Percentiles rank a stretch among this genome's conserved stretches.
Evolutionary conservation across 2,113 vertebrate genomes (phyloP).

Genomic region (Syngnathoides biaculeatus): DNA sequence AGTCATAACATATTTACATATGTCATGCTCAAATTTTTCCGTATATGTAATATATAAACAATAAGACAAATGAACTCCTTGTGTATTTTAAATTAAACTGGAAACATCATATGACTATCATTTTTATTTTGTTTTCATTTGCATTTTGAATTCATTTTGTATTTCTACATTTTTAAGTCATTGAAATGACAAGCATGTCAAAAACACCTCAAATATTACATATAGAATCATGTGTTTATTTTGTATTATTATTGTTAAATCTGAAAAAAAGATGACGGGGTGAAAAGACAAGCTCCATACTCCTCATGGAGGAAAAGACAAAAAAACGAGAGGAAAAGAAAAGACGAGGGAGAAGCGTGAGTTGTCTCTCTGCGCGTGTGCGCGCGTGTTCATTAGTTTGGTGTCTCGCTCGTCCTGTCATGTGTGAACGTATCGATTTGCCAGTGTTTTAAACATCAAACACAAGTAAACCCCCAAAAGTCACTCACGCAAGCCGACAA

Average conservation of each 20-base stretch:
- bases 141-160: too few relatives aligned
- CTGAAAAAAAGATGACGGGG: slow-evolving; percentile 38
- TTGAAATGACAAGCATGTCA: too few relatives aligned
- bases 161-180: too few relatives aligned
- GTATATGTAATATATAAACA: too few relatives aligned
- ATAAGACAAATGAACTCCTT: too few relatives aligned
- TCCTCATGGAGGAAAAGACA: slow-evolving; percentile 39
- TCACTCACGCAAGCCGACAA: slow-evolving; percentile 2
- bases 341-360: slow-evolving; percentile 14
- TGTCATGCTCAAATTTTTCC: too few relatives aligned
- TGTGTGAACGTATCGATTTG: slow-evolving; percentile 80
- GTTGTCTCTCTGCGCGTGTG: slow-evolving; percentile 47
- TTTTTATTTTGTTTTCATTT: too few relatives aligned
- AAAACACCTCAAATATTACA: background rate
- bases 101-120: too few relatives aligned
- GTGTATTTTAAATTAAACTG: too few relatives aligned
- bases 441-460: slow-evolving; percentile 80
- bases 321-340: background rate
- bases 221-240: too few relatives aligned
- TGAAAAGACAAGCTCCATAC: slow-evolving; percentile 4
- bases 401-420: slow-evolving; percentile 61
- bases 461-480: slow-evolving; percentile 48
- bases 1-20: too few relatives aligned
- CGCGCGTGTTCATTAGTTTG: slow-evolving; percentile 12
- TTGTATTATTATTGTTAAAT: slow-evolving; percentile 14